These are phyloP conservation scores for Aricia agestis DNA, from an alignment of 1,140 invertebrate genomes.

Conservation along the genomic window DNA sequence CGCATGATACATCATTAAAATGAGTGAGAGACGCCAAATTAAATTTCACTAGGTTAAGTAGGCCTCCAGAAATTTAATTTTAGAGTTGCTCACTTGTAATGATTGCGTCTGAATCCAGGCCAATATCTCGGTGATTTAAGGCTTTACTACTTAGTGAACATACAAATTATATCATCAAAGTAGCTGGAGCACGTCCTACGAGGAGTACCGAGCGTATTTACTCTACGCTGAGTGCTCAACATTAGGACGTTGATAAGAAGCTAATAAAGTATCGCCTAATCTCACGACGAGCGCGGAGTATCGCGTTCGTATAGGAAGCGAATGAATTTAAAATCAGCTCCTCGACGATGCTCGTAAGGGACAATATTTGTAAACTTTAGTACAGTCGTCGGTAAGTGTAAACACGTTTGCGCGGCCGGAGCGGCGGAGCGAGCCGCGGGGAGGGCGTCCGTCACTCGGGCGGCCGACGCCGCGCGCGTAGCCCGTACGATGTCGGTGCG, in stretches of 20 bases:
- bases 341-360: conserved; percentile 14
- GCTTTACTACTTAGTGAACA: background rate
- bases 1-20: no score
- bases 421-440: conserved; percentile 32
- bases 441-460: conserved; percentile 55
- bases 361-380: conserved; percentile 50
- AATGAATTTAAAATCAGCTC: conserved; percentile 21
- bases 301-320: background rate
- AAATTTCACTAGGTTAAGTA: no score
- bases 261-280: background rate
- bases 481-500: conserved; percentile 66
- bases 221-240: background rate
- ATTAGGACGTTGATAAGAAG: background rate
- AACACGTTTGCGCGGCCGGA: conserved; percentile 53
- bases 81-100: no score
- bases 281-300: background rate
- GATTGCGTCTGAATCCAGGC: no score
- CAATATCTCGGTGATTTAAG: no score
- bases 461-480: conserved; percentile 61
- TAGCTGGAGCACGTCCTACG: no score
- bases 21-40: no score
- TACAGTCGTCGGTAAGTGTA: conserved; percentile 46
- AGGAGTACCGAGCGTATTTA: background rate
- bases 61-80: no score
- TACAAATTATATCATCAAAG: background rate